Evolutionary conservation across 2,797 vertebrate species (phyloP).

Genomic region (Catharus ustulatus): DNA sequence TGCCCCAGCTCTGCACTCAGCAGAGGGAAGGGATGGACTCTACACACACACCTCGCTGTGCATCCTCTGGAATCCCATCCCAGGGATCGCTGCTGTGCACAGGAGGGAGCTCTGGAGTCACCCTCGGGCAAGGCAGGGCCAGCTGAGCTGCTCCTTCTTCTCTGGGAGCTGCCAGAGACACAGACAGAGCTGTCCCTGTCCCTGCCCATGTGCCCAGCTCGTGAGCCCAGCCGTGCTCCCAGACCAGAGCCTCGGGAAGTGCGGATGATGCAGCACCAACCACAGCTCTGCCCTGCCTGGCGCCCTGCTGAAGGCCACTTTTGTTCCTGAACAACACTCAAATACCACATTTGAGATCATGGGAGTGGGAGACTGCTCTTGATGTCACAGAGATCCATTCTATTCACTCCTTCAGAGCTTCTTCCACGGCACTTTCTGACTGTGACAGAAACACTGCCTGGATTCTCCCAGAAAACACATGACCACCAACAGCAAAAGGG

Average conservation of each 20-base stretch:
- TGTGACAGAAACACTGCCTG: not conserved
- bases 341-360: not conserved
- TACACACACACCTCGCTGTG: not conserved
- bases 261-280: accelerated
- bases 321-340: not conserved
- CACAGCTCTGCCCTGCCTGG: not conserved
- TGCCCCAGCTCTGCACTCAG: not conserved
- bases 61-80: not conserved
- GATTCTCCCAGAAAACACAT: not conserved
- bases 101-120: not conserved
- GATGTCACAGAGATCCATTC: not conserved
- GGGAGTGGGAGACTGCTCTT: not conserved
- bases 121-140: not conserved
- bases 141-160: not conserved
- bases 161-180: not conserved
- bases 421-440: accelerated
- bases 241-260: not conserved
- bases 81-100: not conserved
- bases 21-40: not conserved
- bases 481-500: not conserved
- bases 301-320: accelerated
- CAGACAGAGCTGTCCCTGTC: not conserved
- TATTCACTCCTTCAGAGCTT: not conserved
- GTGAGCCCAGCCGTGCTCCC: not conserved
- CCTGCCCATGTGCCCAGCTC: not conserved